phyloP scores from a whole-genome alignment of 2,888 invertebrate species.

The Chesias legatella region DNA sequence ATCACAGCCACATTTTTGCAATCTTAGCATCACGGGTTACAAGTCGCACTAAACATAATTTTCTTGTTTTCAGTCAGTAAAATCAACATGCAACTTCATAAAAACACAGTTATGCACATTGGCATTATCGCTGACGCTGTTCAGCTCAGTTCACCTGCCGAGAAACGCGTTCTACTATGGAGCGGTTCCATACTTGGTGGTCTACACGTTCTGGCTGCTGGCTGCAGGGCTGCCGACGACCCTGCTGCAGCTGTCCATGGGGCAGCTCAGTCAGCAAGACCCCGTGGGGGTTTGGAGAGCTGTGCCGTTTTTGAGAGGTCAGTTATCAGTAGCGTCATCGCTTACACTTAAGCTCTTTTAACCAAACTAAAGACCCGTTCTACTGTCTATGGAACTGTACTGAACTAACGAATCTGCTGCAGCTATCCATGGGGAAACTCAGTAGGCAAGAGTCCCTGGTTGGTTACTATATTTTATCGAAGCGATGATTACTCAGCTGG shows the following conservation, averaged over 20 bases:
- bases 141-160: conserved; percentile 82
- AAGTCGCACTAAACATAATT: neutral
- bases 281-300: conserved; percentile 84
- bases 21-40: no score
- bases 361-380: no score
- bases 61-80: conserved; percentile 54
- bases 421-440: no score
- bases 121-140: conserved; percentile 81
- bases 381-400: no score
- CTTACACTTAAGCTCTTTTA: no score
- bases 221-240: conserved; percentile 81
- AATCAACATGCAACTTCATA: conserved; percentile 56
- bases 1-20: no score
- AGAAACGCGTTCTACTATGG: conserved; percentile 80
- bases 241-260: conserved; percentile 82
- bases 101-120: conserved; percentile 78
- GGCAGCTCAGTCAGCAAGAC: conserved; percentile 84
- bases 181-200: conserved; percentile 82
- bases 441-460: no score
- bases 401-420: no score
- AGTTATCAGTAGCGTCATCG: no score
- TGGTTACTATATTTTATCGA: no score
- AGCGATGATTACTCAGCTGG: no score
- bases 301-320: conserved; percentile 84
- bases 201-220: conserved; percentile 80